These are phyloP conservation scores for Hyposmocoma kahamanoa DNA, from an alignment of 1,140 invertebrate species.

Conservation along the genomic window DNA sequence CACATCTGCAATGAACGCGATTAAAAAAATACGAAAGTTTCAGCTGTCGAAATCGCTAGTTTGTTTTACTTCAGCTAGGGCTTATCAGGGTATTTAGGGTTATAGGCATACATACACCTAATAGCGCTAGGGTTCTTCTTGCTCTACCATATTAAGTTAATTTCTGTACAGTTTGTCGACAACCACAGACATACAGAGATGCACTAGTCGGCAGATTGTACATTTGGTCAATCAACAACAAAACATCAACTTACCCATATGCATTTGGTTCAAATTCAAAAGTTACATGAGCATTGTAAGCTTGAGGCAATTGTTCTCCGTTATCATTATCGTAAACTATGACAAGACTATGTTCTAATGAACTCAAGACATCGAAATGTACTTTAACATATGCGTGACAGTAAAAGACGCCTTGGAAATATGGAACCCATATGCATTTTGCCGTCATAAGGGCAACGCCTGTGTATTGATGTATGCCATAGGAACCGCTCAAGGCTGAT, in stretches of 20 bases:
- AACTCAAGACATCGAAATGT: slow-evolving; percentile 48
- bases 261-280: slow-evolving; percentile 44
- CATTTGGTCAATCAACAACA: too few species aligned
- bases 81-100: too few species aligned
- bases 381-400: slow-evolving; percentile 49
- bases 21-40: too few species aligned
- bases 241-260: slow-evolving; percentile 43
- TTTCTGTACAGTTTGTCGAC: too few species aligned
- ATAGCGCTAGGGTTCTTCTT: too few species aligned
- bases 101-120: too few species aligned
- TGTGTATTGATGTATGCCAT: slow-evolving; percentile 32
- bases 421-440: slow-evolving; percentile 53
- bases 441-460: slow-evolving; percentile 28
- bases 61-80: too few species aligned
- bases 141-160: too few species aligned
- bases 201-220: too few species aligned
- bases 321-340: slow-evolving; percentile 53
- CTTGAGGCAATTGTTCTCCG: slow-evolving; percentile 34
- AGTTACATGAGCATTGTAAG: slow-evolving; percentile 43
- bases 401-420: slow-evolving; percentile 51
- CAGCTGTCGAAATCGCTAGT: too few species aligned
- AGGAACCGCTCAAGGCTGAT: slow-evolving; percentile 40
- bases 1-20: too few species aligned
- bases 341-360: slow-evolving; percentile 25
- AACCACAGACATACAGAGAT: too few species aligned